Evolutionary conservation across 1,140 invertebrate genomes (phyloP).

Genomic region (Spodoptera frugiperda): DNA sequence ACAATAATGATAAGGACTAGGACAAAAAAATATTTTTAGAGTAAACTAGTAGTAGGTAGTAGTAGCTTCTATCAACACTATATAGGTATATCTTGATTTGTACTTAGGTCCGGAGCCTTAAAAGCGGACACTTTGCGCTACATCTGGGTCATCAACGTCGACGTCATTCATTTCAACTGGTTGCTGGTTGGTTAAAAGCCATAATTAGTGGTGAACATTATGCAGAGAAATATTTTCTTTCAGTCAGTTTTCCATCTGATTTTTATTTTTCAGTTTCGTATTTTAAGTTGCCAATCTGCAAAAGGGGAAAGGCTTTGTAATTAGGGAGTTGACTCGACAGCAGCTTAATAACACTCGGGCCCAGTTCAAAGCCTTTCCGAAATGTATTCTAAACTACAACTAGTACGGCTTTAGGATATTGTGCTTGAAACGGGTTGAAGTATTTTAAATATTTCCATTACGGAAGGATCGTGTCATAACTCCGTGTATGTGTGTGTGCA

Average conservation of each 20-base stretch:
- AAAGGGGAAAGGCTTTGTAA: slow-evolving; percentile 57
- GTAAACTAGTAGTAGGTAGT: no score
- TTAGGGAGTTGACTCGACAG: slow-evolving; percentile 57
- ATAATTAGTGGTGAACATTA: slow-evolving; percentile 36
- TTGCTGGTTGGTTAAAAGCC: slow-evolving; percentile 26
- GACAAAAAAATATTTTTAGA: neutral
- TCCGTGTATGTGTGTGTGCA: neutral
- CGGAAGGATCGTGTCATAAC: neutral
- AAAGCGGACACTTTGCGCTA: slow-evolving; percentile 20
- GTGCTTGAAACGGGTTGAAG: slow-evolving; percentile 33
- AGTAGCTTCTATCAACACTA: neutral
- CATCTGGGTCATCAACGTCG: slow-evolving; percentile 29
- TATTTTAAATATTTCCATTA: slow-evolving; percentile 43
- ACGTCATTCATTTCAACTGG: slow-evolving; percentile 28
- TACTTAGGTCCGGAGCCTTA: slow-evolving; percentile 7
- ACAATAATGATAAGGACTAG: neutral
- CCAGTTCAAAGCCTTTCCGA: slow-evolving; percentile 54
- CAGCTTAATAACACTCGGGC: slow-evolving; percentile 56
- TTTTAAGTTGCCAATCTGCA: slow-evolving; percentile 54
- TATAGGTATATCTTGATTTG: neutral
- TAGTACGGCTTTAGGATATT: slow-evolving; percentile 48
- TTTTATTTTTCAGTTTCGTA: slow-evolving; percentile 47
- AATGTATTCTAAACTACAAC: slow-evolving; percentile 52
- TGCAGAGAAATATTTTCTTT: slow-evolving; percentile 45
- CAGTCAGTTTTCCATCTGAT: slow-evolving; percentile 36